A percentile compares a stretch with the other conserved stretches of the same genome.
Evolutionary conservation across 2,888 invertebrate genomes (phyloP).

Genomic region (Platycheirus rosarum): DNA sequence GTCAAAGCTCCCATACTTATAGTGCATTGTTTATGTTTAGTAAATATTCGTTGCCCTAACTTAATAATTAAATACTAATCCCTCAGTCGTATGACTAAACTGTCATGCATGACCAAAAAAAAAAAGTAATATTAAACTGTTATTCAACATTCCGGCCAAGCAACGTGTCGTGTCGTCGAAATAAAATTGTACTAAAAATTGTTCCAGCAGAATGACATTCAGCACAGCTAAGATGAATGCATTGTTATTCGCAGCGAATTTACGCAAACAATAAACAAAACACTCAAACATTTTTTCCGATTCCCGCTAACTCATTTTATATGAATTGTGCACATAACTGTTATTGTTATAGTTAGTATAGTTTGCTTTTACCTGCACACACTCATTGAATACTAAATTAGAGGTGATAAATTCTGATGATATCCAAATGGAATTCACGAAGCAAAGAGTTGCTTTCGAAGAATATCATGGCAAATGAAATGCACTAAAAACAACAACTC

Average conservation of each 20-base stretch:
- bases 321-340: conserved; percentile 43
- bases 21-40: no score
- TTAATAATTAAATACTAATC: no score
- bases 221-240: neutral
- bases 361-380: conserved; percentile 30
- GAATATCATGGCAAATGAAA: conserved; percentile 8
- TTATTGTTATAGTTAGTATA: conserved; percentile 42
- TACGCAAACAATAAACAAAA: neutral
- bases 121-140: no score
- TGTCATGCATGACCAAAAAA: no score
- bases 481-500: conserved; percentile 38
- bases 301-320: conserved; percentile 26
- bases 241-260: neutral
- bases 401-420: conserved; percentile 56
- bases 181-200: neutral
- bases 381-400: conserved; percentile 54
- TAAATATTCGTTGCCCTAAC: no score
- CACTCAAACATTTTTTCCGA: conserved; percentile 7
- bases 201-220: neutral
- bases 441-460: conserved; percentile 20
- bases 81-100: no score
- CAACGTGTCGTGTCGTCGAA: neutral
- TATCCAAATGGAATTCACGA: conserved; percentile 51
- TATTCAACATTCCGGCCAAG: no score
- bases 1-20: no score